Evolutionary conservation across 2,888 invertebrate species (phyloP).

Genomic region (Cynaeus angustus): DNA sequence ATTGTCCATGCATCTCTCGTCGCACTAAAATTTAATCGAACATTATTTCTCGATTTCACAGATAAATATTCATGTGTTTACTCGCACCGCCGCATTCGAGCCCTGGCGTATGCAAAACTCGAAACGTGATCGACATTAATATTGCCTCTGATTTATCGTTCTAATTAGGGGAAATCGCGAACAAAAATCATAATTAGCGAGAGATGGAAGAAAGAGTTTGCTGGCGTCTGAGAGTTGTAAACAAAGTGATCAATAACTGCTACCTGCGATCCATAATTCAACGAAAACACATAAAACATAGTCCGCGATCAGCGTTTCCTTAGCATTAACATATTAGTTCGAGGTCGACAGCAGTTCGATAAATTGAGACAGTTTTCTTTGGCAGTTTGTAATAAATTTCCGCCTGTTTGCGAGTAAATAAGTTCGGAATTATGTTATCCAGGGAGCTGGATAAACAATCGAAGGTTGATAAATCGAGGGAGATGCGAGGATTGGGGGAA

Average conservation of each 20-base stretch:
- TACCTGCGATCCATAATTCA: constrained; percentile 65
- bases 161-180: constrained; percentile 21
- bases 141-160: constrained; percentile 42
- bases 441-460: constrained; percentile 33
- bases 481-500: background rate
- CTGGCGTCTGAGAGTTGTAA: constrained; percentile 63
- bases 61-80: constrained; percentile 52
- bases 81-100: constrained; percentile 43
- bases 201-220: constrained; percentile 31
- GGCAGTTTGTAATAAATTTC: constrained; percentile 51
- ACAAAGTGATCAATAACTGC: constrained; percentile 66
- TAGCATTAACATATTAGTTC: constrained; percentile 53
- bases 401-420: constrained; percentile 40
- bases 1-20: background rate
- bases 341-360: constrained; percentile 47
- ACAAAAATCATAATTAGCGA: constrained; percentile 23
- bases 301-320: constrained; percentile 50
- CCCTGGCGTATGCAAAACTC: constrained; percentile 43
- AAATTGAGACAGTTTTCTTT: constrained; percentile 50
- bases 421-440: constrained; percentile 41
- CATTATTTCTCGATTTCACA: constrained; percentile 42
- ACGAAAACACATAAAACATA: constrained; percentile 65
- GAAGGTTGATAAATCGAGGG: constrained; percentile 22
- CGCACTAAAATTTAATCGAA: constrained; percentile 27
- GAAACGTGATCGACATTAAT: constrained; percentile 48